These are phyloP conservation scores for Hippoglossus stenolepis DNA, from an alignment of 2,113 vertebrate genomes.

Conservation along the genomic window DNA sequence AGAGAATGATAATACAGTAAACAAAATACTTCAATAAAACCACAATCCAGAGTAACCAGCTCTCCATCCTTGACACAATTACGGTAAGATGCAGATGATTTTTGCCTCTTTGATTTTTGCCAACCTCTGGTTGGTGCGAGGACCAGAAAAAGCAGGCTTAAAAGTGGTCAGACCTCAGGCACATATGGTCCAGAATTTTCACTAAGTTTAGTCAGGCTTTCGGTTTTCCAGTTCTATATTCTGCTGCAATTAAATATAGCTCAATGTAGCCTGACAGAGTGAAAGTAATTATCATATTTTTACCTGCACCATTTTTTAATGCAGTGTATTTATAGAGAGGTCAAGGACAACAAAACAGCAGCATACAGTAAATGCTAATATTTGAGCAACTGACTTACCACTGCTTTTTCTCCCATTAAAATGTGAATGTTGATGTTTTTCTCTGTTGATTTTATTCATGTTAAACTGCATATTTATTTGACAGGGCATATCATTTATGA, in stretches of 20 bases:
- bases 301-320: background rate
- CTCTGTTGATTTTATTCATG: background rate
- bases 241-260: background rate
- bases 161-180: background rate
- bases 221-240: background rate
- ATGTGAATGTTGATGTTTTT: background rate
- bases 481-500: background rate
- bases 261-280: background rate
- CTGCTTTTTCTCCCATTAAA: background rate
- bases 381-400: background rate
- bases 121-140: background rate
- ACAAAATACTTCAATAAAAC: background rate
- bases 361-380: background rate
- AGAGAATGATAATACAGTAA: background rate
- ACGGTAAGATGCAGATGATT: background rate
- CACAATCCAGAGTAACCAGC: background rate
- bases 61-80: background rate
- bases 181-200: background rate
- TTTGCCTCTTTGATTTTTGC: background rate
- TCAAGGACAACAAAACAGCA: slow-evolving; percentile 2
- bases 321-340: background rate
- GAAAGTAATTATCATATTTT: slow-evolving; percentile 8
- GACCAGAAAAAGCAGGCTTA: background rate
- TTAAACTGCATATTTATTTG: background rate
- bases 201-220: background rate